Evolutionary conservation across 2,888 invertebrate species (phyloP).

Genomic region (Ormyrus nitidulus): DNA sequence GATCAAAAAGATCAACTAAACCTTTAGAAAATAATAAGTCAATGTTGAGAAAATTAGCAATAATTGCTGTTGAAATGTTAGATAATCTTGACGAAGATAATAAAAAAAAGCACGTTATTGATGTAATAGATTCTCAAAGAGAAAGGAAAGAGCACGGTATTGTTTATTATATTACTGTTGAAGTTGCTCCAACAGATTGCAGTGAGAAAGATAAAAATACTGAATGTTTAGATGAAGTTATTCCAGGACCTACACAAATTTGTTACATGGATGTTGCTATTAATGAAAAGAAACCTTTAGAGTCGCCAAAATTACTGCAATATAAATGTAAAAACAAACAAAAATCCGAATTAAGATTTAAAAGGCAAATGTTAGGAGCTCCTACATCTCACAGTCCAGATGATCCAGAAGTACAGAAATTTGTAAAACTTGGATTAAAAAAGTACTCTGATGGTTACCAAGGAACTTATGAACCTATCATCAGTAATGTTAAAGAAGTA

Average conservation of each 20-base stretch:
- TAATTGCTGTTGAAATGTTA: constrained; percentile 75
- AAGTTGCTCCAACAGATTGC: constrained; percentile 76
- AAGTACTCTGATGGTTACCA: constrained; percentile 63
- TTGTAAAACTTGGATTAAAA: constrained; percentile 59
- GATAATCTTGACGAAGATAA: constrained; percentile 77
- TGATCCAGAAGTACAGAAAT: constrained; percentile 61
- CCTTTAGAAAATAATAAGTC: constrained; percentile 40
- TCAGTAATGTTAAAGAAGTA: constrained; percentile 74
- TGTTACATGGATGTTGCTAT: constrained; percentile 78
- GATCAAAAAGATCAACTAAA: constrained; percentile 55
- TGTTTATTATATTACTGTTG: constrained; percentile 73
- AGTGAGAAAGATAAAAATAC: constrained; percentile 60
- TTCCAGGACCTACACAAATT: constrained; percentile 72
- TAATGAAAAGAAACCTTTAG: constrained; percentile 67
- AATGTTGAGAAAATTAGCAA: constrained; percentile 72
- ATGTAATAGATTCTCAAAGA: constrained; percentile 75
- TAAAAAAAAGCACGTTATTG: constrained; percentile 75
- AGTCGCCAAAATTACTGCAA: constrained; percentile 76
- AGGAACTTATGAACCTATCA: constrained; percentile 63
- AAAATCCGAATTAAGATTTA: constrained; percentile 46
- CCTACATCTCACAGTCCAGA: constrained; percentile 34
- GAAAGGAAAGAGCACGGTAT: constrained; percentile 68
- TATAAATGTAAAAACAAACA: constrained; percentile 74
- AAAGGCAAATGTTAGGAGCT: constrained; percentile 59
- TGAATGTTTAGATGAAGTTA: constrained; percentile 58